Conservation (phyloP, 2,797 vertebrate genomes). For the Podargus strigoides region DNA sequence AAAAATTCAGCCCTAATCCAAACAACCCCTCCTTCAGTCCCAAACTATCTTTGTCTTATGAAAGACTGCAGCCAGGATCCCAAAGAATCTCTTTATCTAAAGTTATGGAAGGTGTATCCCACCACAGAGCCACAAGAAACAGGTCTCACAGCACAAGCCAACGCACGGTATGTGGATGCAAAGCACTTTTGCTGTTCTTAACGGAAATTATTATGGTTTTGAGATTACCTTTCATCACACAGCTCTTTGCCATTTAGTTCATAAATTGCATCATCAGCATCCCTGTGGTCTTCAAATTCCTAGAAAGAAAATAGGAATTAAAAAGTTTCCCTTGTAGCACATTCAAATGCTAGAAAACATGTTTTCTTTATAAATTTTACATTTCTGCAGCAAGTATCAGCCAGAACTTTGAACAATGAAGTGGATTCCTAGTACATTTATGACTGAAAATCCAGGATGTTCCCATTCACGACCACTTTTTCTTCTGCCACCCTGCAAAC, state of each 20-base stretch:
- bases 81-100: background rate
- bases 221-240: conserved; percentile 85
- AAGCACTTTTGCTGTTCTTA: background rate
- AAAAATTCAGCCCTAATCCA: background rate
- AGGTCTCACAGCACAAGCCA: background rate
- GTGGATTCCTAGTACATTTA: background rate
- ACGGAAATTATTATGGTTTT: background rate
- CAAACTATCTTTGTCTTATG: background rate
- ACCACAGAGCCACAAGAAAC: background rate
- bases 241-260: conserved; percentile 91
- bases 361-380: background rate
- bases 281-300: conserved; percentile 93
- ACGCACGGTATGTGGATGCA: background rate
- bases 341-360: background rate
- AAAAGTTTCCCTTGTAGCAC: background rate
- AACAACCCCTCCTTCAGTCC: background rate
- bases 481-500: background rate
- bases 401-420: background rate
- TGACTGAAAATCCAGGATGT: background rate
- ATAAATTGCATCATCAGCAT: conserved; percentile 92
- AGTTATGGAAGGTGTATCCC: background rate
- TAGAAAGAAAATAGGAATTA: conserved; percentile 29
- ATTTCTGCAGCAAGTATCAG: background rate
- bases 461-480: background rate
- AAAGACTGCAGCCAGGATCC: background rate